Evolutionary conservation across 1,140 invertebrate genomes (phyloP), one percentile per base, ranked within the genome.

Genomic region (Ganaspis sp.): DNA sequence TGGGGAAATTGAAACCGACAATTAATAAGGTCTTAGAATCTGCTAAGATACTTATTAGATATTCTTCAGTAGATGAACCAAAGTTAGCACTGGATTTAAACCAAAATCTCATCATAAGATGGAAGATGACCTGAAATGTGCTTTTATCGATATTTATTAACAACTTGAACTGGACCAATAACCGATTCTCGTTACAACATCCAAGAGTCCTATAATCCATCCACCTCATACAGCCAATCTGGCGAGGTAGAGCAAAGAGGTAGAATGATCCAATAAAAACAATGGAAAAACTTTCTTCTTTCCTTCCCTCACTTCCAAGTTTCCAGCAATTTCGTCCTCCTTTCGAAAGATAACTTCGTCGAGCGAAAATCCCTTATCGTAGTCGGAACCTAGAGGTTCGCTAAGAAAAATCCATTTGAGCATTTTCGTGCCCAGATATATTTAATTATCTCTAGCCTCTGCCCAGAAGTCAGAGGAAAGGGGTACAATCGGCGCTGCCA

Each of bases 361-460:
- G 49, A 76, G 79, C 75, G 75, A 81, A 86, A 86, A 85, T 85
- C 81, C 77, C 79, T 84, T 85, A 87, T 84, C 84, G 77, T 71
- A 73, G 72, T 80, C 40, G 42, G 23, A 26, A 45, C 23, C 75
- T 73, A 26, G 80, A 81, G 77, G 72, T 84, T 79, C 73, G 70
- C 73, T 72, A 81, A 75, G 78, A 81, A 81, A 87, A 88, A 86
- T 85, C 83, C 83, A 83, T 86, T 85, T 80, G 83, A 86, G 77
- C 86, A 83, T 85, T 88, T 87, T 83, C 79, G 82, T 86, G 76
- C 80, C 70, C 82, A 75, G 86, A 87, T 87, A 87, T 87, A 88
- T 88, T 87, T 87, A 87, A 88, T 88, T 88, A 88, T 88, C 86
- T 85, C 79, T 81, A 72, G 38, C 73, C 79, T 75, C 75, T 70